Percentiles rank a stretch among this genome's conserved stretches.
phyloP scores from a whole-genome alignment of 2,888 invertebrate species.

The Megastigmus dorsalis region DNA sequence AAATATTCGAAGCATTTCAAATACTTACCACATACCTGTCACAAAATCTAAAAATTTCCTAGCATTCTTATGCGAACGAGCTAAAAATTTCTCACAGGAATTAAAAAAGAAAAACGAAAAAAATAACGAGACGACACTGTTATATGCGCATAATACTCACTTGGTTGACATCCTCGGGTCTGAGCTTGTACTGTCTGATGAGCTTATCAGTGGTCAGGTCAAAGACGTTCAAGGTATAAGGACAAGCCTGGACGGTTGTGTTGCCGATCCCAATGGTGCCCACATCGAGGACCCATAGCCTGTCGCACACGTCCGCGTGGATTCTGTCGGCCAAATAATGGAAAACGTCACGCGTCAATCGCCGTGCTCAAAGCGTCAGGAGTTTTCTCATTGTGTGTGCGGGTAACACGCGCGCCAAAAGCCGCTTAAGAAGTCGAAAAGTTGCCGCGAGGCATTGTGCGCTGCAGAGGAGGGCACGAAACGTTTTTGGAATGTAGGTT shows the following conservation, averaged over 20 bases:
- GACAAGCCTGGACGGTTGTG: conserved; percentile 85
- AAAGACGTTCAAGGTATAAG: conserved; percentile 86
- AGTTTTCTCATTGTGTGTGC: conserved; percentile 30
- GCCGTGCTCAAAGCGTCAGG: too few relatives aligned
- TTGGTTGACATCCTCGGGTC: conserved; percentile 83
- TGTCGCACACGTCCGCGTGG: conserved; percentile 85
- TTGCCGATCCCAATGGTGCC: conserved; percentile 88
- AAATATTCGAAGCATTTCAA: too few relatives aligned
- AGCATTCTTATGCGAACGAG: too few relatives aligned
- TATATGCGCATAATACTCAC: conserved; percentile 57
- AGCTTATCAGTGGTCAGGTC: conserved; percentile 84
- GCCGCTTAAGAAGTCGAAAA: background rate
- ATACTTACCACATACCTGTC: too few relatives aligned
- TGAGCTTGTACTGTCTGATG: conserved; percentile 82
- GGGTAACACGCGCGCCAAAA: too few relatives aligned
- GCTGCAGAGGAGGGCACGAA: background rate
- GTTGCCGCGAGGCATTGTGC: too few relatives aligned
- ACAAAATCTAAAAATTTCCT: too few relatives aligned
- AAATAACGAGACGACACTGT: too few relatives aligned
- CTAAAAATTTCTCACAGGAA: too few relatives aligned
- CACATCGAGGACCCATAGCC: conserved; percentile 89
- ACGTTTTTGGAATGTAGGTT: conserved; percentile 3
- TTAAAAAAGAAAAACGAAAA: too few relatives aligned
- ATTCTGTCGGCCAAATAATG: conserved; percentile 77
- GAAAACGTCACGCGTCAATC: conserved; percentile 13